Evolutionary conservation across 2,888 invertebrate genomes (phyloP).

Genomic region (Congeria kusceri): DNA sequence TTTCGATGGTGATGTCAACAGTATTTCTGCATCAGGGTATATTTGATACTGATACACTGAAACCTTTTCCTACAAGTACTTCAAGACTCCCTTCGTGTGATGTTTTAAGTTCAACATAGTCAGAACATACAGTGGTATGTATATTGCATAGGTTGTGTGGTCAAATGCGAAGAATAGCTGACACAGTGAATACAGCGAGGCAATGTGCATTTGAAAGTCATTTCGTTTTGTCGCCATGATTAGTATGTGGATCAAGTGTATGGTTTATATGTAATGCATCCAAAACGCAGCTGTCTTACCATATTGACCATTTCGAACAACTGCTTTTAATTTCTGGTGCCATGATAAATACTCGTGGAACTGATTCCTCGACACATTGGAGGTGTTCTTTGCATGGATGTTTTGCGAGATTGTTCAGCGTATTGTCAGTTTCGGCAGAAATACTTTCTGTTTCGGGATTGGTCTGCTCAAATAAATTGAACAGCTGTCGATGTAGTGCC

Average conservation of each 20-base stretch:
- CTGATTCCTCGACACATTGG: neutral
- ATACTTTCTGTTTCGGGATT: neutral
- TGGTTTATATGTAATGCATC: constrained; percentile 50
- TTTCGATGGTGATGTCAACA: constrained; percentile 59
- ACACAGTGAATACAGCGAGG: constrained; percentile 43
- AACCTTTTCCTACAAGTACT: constrained; percentile 35
- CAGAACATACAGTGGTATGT: constrained; percentile 41
- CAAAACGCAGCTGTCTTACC: constrained; percentile 58
- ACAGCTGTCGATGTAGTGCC: neutral
- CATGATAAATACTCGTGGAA: constrained; percentile 2
- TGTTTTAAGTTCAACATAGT: constrained; percentile 35
- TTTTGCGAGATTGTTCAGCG: neutral
- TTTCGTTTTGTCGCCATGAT: constrained; percentile 49
- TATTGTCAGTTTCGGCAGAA: neutral
- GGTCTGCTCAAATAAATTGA: neutral
- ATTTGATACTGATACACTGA: constrained; percentile 51
- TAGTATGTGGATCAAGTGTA: constrained; percentile 35
- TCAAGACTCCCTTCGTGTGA: constrained; percentile 48
- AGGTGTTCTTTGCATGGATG: constrained; percentile 4
- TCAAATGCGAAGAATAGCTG: constrained; percentile 45
- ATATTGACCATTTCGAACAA: constrained; percentile 14
- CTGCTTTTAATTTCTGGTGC: constrained; percentile 28
- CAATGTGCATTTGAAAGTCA: constrained; percentile 41
- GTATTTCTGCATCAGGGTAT: constrained; percentile 46
- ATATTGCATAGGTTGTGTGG: constrained; percentile 47